A percentile compares a stretch with the other conserved stretches of the same genome.
Conservation (phyloP, 1,140 invertebrate species). For the Meloidogyne floridensis region DNA sequence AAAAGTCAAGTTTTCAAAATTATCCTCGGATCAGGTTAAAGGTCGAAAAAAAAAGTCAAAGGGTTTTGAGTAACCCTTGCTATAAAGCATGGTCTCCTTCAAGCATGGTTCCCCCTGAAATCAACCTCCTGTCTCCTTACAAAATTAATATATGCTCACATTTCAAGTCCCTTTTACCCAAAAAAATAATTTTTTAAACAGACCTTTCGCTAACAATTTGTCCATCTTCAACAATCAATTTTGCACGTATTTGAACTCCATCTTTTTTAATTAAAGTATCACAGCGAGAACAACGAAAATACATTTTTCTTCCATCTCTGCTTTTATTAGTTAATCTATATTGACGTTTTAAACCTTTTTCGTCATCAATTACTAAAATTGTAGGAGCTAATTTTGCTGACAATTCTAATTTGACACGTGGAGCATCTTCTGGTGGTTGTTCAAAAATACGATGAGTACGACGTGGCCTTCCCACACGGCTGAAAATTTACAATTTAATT, state of each 20-base stretch:
- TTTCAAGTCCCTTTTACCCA: too few relatives aligned
- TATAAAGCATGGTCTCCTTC: too few relatives aligned
- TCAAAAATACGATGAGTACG: constrained; percentile 28
- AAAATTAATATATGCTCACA: too few relatives aligned
- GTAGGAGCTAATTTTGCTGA: constrained; percentile 52
- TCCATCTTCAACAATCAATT: constrained; percentile 44
- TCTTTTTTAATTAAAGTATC: constrained; percentile 53
- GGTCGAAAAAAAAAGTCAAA: too few relatives aligned
- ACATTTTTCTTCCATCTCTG: constrained; percentile 49
- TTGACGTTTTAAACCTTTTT: constrained; percentile 52
- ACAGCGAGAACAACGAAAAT: constrained; percentile 53
- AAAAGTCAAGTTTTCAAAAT: too few relatives aligned
- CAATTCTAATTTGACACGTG: constrained; percentile 45
- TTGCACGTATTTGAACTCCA: constrained; percentile 48
- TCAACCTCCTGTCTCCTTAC: too few relatives aligned
- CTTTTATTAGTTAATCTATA: constrained; percentile 51
- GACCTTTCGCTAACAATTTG: constrained; percentile 39
- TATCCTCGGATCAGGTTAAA: too few relatives aligned
- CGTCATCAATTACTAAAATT: constrained; percentile 52
- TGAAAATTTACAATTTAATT: constrained; percentile 9
- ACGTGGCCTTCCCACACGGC: constrained; percentile 3
- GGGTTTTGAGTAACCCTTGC: too few relatives aligned
- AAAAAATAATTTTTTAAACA: too few relatives aligned
- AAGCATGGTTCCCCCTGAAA: too few relatives aligned
- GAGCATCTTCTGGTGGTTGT: constrained; percentile 23